Conservation (phyloP, 2,888 invertebrate species). For the Trilocha varians region DNA sequence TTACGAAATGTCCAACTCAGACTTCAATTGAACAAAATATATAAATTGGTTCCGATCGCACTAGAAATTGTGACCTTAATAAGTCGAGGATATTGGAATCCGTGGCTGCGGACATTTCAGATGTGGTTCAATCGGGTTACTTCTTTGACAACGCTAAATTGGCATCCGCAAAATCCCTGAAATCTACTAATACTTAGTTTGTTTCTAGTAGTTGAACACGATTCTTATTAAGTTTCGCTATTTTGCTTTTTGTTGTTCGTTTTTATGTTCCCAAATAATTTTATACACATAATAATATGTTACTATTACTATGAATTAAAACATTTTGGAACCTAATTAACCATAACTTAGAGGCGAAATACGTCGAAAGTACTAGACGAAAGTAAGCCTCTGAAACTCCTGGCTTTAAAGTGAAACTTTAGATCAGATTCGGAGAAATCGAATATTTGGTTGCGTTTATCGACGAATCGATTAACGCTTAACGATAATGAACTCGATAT, state of each 20-base stretch:
- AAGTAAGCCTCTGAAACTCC: not conserved
- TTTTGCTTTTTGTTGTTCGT: not conserved
- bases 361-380: constrained; percentile 5
- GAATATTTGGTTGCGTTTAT: too few relatives aligned
- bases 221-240: too few relatives aligned
- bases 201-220: too few relatives aligned
- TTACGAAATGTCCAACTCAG: too few relatives aligned
- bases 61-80: not conserved
- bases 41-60: not conserved
- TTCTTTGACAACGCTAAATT: not conserved
- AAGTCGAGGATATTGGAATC: not conserved
- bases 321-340: constrained; percentile 10
- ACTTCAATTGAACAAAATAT: too few relatives aligned
- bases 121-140: not conserved
- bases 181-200: not conserved
- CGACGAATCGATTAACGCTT: too few relatives aligned
- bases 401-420: not conserved
- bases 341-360: constrained; percentile 12
- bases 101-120: not conserved
- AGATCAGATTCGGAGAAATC: not conserved
- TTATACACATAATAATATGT: too few relatives aligned
- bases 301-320: too few relatives aligned
- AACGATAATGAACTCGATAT: too few relatives aligned
- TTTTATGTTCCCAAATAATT: too few relatives aligned
- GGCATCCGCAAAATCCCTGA: not conserved